Percentiles rank a stretch among this genome's conserved stretches.
Evolutionary conservation across 2,888 invertebrate species (phyloP).

Genomic region (Pseudanteris insignis): DNA sequence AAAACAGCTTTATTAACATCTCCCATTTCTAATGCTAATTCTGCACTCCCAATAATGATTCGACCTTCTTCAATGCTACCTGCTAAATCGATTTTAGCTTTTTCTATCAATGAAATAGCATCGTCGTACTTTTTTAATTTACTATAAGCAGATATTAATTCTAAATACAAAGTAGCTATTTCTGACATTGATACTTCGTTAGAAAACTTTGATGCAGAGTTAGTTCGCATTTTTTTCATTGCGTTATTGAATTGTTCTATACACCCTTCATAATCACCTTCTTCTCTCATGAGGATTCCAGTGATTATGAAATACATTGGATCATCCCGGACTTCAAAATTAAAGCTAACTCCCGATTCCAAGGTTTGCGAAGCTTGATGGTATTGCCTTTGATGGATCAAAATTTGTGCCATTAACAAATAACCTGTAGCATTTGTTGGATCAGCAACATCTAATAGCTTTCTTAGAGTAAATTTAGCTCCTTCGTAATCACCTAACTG

Average conservation of each 20-base stretch:
- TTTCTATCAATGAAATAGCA: slow-evolving; percentile 82
- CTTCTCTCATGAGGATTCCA: slow-evolving; percentile 83
- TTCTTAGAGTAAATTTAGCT: slow-evolving; percentile 77
- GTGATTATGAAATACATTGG: slow-evolving; percentile 89
- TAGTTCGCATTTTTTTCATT: slow-evolving; percentile 71
- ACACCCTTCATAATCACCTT: slow-evolving; percentile 76
- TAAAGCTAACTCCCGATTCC: slow-evolving; percentile 89
- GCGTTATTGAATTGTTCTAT: slow-evolving; percentile 80
- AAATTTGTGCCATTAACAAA: slow-evolving; percentile 86
- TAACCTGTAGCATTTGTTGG: slow-evolving; percentile 85
- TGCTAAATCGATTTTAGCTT: slow-evolving; percentile 75
- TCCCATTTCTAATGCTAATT: slow-evolving; percentile 81
- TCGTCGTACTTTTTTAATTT: slow-evolving; percentile 78
- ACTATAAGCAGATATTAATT: slow-evolving; percentile 82
- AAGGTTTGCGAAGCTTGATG: slow-evolving; percentile 85
- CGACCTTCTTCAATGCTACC: slow-evolving; percentile 88
- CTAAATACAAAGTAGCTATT: slow-evolving; percentile 86
- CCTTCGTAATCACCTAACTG: slow-evolving; percentile 79
- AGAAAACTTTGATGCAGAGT: slow-evolving; percentile 31
- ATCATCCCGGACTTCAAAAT: slow-evolving; percentile 91
- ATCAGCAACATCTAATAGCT: slow-evolving; percentile 78
- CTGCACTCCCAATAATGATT: slow-evolving; percentile 85
- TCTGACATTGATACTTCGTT: slow-evolving; percentile 69
- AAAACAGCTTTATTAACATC: slow-evolving; percentile 85
- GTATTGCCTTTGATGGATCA: slow-evolving; percentile 76